phyloP scores from a whole-genome alignment of 2,888 invertebrate genomes.

The Dascillus cervinus region DNA sequence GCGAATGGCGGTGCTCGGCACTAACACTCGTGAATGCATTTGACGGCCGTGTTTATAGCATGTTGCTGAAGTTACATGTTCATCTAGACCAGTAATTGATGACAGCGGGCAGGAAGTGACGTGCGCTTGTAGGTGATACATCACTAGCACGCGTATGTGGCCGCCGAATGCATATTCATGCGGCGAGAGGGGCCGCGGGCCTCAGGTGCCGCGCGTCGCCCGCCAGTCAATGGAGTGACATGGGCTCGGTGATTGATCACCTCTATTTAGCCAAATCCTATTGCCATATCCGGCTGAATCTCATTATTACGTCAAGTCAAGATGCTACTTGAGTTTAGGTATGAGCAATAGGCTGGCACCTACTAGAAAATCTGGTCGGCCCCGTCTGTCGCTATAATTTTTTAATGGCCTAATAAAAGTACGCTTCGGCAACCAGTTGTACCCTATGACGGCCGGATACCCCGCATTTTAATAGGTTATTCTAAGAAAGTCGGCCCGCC shows the following conservation, averaged over 20 bases:
- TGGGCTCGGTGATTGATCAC: slow-evolving; percentile 41
- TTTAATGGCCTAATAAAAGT: slow-evolving; percentile 45
- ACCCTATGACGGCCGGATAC: slow-evolving; percentile 30
- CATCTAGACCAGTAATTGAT: slow-evolving; percentile 45
- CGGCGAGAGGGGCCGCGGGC: slow-evolving; percentile 25
- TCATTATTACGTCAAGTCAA: slow-evolving; percentile 45
- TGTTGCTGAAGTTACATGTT: slow-evolving; percentile 43
- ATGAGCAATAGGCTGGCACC: slow-evolving; percentile 41
- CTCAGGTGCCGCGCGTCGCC: slow-evolving; percentile 36
- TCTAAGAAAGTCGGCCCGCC: slow-evolving; percentile 32
- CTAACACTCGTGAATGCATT: slow-evolving; percentile 24
- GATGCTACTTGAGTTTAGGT: slow-evolving; percentile 44
- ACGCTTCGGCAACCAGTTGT: slow-evolving; percentile 37
- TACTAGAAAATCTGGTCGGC: slow-evolving; percentile 31
- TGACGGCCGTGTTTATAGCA: slow-evolving; percentile 41
- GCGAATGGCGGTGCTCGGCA: neutral
- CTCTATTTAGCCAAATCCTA: slow-evolving; percentile 41
- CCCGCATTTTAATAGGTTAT: slow-evolving; percentile 34
- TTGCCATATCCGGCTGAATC: slow-evolving; percentile 43
- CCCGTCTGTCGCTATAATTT: slow-evolving; percentile 45
- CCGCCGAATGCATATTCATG: slow-evolving; percentile 40
- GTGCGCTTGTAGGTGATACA: slow-evolving; percentile 30
- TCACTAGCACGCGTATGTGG: slow-evolving; percentile 25
- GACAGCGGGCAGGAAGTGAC: slow-evolving; percentile 34
- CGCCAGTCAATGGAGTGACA: slow-evolving; percentile 38